These are phyloP conservation scores for Indri indri DNA, from an alignment of 2,113 vertebrate genomes.

Conservation along the genomic window DNA sequence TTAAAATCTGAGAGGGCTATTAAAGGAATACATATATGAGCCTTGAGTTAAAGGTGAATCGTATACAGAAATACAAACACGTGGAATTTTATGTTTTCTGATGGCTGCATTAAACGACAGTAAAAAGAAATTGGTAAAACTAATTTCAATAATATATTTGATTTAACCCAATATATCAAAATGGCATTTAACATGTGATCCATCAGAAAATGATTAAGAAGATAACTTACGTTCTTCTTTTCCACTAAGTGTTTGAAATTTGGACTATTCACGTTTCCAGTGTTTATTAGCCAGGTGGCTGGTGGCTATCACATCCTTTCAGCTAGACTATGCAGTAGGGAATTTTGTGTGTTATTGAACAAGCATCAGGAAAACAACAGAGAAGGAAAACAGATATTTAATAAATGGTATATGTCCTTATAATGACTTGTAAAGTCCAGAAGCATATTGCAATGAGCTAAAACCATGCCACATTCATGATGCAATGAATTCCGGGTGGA, in stretches of 20 bases:
- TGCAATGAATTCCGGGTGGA: background rate
- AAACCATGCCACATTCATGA: background rate
- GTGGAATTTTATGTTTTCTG: background rate
- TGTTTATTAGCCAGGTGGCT: rapidly evolving
- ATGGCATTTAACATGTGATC: background rate
- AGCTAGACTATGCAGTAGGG: too few relatives aligned
- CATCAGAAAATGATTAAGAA: background rate
- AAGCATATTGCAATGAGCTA: background rate
- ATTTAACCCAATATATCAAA: background rate
- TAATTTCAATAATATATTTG: background rate
- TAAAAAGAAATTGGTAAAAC: background rate
- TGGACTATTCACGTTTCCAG: too few relatives aligned
- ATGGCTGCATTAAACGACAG: background rate
- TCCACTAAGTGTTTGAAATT: background rate
- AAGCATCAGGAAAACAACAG: too few relatives aligned
- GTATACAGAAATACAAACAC: background rate
- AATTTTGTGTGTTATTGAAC: too few relatives aligned
- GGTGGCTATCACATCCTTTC: rapidly evolving
- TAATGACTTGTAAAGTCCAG: background rate
- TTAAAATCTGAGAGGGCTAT: background rate
- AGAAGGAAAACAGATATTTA: background rate
- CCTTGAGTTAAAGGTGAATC: background rate
- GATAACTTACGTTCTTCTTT: background rate
- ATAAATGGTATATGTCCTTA: background rate
- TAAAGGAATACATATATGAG: background rate